Conservation (phyloP, 1,140 invertebrate genomes). For the Lutraria rhynchaena region DNA sequence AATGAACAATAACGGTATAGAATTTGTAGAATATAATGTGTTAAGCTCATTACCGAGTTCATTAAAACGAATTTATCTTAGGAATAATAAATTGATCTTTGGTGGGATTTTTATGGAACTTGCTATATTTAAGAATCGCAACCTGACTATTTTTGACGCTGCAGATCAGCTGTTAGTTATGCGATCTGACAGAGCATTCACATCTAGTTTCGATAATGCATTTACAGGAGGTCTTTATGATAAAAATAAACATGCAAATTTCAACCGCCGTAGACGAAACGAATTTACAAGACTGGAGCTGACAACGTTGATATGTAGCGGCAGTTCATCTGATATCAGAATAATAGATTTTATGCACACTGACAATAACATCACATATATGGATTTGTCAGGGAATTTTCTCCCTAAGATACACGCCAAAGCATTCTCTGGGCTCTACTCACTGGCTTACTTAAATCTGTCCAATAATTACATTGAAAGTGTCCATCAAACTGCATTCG, state of each 20-base stretch:
- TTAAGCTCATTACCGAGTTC: conserved; percentile 15
- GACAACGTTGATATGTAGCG: conserved; percentile 19
- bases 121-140: conserved; percentile 35
- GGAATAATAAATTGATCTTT: conserved; percentile 32
- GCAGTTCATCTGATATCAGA: background rate
- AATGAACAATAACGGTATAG: conserved; percentile 40
- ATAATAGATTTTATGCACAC: conserved; percentile 16
- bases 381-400: conserved; percentile 43
- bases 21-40: conserved; percentile 21
- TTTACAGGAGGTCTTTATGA: background rate
- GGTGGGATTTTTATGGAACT: background rate
- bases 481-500: conserved; percentile 11
- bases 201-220: background rate
- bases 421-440: background rate
- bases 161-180: conserved; percentile 7
- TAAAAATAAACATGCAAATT: background rate
- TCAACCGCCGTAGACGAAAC: background rate
- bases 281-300: background rate
- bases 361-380: conserved; percentile 14
- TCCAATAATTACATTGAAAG: conserved; percentile 38
- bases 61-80: conserved; percentile 12
- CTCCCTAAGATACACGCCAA: background rate
- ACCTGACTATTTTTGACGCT: conserved; percentile 21
- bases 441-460: conserved; percentile 33
- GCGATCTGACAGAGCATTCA: conserved; percentile 18